Conservation (phyloP, 1,140 invertebrate species). For the Drosophila ogumai region DNA sequence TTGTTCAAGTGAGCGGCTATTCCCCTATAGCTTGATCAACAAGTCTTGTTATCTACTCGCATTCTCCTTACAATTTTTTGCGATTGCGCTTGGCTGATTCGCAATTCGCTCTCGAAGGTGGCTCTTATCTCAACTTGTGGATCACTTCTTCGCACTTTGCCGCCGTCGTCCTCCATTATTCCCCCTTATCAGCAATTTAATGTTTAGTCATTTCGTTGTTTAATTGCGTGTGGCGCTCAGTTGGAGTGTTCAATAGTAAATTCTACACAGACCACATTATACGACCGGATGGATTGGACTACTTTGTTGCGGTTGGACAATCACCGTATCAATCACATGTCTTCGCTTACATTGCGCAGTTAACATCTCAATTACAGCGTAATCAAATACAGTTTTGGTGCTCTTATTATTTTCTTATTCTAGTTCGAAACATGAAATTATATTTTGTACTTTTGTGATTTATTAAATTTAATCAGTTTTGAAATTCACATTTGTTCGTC, state of each 20-base stretch:
- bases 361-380: conserved; percentile 17
- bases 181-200: conserved; percentile 24
- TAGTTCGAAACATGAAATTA: neutral
- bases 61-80: conserved; percentile 16
- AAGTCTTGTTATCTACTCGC: conserved; percentile 19
- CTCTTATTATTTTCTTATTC: neutral
- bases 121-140: conserved; percentile 32
- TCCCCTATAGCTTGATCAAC: neutral
- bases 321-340: conserved; percentile 51
- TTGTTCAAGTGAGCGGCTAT: neutral
- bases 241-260: neutral
- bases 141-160: conserved; percentile 34
- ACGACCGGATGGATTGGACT: conserved; percentile 2
- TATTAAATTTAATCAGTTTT: neutral
- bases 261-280: conserved; percentile 7
- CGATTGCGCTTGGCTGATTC: conserved; percentile 19
- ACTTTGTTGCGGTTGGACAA: conserved; percentile 38
- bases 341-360: conserved; percentile 43
- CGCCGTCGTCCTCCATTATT: conserved; percentile 15
- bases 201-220: conserved; percentile 16
- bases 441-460: neutral
- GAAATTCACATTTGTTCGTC: neutral
- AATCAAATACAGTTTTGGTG: conserved; percentile 7
- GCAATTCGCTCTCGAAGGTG: conserved; percentile 15
- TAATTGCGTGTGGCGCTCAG: conserved; percentile 18